These are phyloP conservation scores for Habroteleia sp. DNA, from an alignment of 2,888 invertebrate species.

Conservation along the genomic window DNA sequence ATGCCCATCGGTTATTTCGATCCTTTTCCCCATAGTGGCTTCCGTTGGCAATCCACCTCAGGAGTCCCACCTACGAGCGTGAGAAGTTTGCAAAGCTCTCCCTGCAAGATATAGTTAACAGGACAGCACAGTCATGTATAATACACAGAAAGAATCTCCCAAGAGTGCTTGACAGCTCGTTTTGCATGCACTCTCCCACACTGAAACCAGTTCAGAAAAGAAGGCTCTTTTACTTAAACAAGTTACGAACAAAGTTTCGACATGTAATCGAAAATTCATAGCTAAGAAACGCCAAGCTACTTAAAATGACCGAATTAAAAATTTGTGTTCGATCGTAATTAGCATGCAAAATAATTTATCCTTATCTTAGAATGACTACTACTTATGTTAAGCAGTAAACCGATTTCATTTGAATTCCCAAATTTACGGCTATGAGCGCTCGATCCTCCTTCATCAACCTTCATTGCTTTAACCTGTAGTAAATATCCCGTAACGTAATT, in stretches of 20 bases:
- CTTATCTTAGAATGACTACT: neutral
- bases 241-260: constrained; percentile 41
- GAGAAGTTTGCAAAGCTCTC: constrained; percentile 78
- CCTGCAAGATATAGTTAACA: constrained; percentile 75
- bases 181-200: constrained; percentile 74
- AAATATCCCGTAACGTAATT: constrained; percentile 29
- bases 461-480: constrained; percentile 31
- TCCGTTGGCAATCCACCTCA: constrained; percentile 39
- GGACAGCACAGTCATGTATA: constrained; percentile 72
- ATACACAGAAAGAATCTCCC: constrained; percentile 75
- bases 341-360: neutral
- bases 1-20: constrained; percentile 11
- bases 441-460: constrained; percentile 32
- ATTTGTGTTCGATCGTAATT: neutral
- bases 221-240: constrained; percentile 25
- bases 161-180: constrained; percentile 76
- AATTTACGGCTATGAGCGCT: constrained; percentile 12
- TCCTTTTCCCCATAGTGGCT: constrained; percentile 18
- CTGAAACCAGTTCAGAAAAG: constrained; percentile 44
- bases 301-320: neutral
- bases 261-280: constrained; percentile 20
- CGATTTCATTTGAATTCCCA: constrained; percentile 12
- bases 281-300: neutral
- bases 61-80: constrained; percentile 68
- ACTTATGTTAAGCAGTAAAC: constrained; percentile 1